These are phyloP conservation scores for Rhynchopsitta pachyrhyncha DNA, from an alignment of 2,113 vertebrate species.

Conservation along the genomic window DNA sequence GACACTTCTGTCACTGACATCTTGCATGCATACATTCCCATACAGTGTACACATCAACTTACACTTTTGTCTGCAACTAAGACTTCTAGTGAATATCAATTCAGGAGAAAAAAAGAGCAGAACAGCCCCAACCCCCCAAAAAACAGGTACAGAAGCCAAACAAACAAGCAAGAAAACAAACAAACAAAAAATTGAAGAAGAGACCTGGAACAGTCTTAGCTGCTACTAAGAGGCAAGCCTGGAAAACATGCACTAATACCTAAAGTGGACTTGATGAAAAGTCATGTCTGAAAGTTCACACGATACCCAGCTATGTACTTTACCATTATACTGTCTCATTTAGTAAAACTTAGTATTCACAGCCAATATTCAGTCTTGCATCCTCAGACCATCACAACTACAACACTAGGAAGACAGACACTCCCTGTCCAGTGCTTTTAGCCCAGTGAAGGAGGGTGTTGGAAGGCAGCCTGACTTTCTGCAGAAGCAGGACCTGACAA, in stretches of 20 bases:
- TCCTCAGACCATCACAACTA: background rate
- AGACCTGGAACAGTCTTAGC: background rate
- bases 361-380: background rate
- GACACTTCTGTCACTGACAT: background rate
- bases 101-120: background rate
- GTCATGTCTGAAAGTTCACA: background rate
- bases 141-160: background rate
- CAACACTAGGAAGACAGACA: background rate
- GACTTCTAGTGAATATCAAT: background rate
- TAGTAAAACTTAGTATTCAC: background rate
- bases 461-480: rapidly evolving
- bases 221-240: background rate
- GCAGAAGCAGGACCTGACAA: background rate
- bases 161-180: background rate
- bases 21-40: background rate
- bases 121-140: rapidly evolving
- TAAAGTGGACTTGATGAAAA: background rate
- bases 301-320: background rate
- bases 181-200: background rate
- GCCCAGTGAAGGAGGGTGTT: background rate
- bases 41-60: background rate
- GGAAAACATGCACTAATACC: background rate
- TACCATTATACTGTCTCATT: background rate
- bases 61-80: background rate
- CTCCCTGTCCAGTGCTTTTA: background rate